Evolutionary conservation across 2,888 invertebrate genomes (phyloP).

Genomic region (Amiota minor): DNA sequence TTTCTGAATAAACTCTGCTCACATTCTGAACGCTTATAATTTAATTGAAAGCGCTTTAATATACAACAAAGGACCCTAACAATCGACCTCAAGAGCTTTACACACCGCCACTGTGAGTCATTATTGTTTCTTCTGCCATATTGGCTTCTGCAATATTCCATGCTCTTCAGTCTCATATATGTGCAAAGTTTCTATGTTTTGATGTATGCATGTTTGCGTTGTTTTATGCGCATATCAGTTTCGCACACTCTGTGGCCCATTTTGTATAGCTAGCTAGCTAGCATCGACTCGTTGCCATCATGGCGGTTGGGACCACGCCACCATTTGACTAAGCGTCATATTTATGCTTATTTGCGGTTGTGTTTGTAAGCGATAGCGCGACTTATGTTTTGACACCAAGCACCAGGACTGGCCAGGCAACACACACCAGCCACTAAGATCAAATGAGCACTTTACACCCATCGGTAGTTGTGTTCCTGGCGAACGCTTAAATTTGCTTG

Average conservation of each 20-base stretch:
- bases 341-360: conserved; percentile 50
- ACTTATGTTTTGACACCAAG: conserved; percentile 55
- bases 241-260: conserved; percentile 22
- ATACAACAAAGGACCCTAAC: conserved; percentile 46
- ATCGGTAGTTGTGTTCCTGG: neutral
- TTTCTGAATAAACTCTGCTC: neutral
- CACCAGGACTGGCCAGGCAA: neutral
- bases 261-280: conserved; percentile 11
- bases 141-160: conserved; percentile 36
- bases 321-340: conserved; percentile 43
- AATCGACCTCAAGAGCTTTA: conserved; percentile 2
- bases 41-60: conserved; percentile 65
- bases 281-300: conserved; percentile 32
- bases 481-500: too few relatives aligned
- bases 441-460: neutral
- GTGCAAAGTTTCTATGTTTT: neutral
- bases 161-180: neutral
- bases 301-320: conserved; percentile 3
- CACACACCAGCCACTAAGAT: neutral
- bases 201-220: neutral
- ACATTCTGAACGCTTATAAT: conserved; percentile 43
- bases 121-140: neutral
- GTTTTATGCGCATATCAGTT: conserved; percentile 29
- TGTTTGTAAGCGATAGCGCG: conserved; percentile 61
- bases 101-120: conserved; percentile 7